Base-by-base conservation (phyloP, 2,797 vertebrate species). In the Huso huso region DNA sequence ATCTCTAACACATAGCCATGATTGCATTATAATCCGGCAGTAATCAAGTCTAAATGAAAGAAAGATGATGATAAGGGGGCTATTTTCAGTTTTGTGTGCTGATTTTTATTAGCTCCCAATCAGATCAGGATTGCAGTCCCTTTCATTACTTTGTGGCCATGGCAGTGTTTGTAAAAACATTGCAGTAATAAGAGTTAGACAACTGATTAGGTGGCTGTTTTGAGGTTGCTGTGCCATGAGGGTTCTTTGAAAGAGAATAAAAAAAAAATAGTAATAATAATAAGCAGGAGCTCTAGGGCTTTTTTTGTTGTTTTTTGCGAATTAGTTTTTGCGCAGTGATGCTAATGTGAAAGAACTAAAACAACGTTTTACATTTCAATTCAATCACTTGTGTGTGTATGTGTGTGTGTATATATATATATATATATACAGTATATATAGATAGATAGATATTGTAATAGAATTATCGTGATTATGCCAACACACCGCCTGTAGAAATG, bases 41-140 rank as follows among this genome's bases (percentile, higher is more conserved):
- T 97, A 99, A 99, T 99, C 96, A 99, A 94, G 92, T 95, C 95
- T 97, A 97, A 98, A 98, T 99, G 95, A 99, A 97, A 96, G 92
- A 86, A 93, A 95, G 94, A 96, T 96, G 23, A 37, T 37, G 95
- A 97, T 99, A 98, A 98, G 95, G 93, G 89, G 88, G 93, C 93
- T 94, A 93, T 98, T 95, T 94, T 92, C 88, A 84, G 88, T 87
- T 88, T 93, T 93, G 89, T 84, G 86, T 87, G 88, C 89, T 92
- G 94, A 93, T 93, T 95, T 96, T 94, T 96, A 94, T 95, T 95
- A 94, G 91, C 90, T 95, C 92, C 93, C 94, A 96, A 95, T 97
- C 93, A 97, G 92, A 91, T 94, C 88, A 80, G 86, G 87, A 84
- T 89, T 80, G 87, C 80, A 76, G 87, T 90, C 89, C 84, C 91